phyloP scores from a whole-genome alignment of 2,113 vertebrate species.

The Nothobranchius furzeri region DNA sequence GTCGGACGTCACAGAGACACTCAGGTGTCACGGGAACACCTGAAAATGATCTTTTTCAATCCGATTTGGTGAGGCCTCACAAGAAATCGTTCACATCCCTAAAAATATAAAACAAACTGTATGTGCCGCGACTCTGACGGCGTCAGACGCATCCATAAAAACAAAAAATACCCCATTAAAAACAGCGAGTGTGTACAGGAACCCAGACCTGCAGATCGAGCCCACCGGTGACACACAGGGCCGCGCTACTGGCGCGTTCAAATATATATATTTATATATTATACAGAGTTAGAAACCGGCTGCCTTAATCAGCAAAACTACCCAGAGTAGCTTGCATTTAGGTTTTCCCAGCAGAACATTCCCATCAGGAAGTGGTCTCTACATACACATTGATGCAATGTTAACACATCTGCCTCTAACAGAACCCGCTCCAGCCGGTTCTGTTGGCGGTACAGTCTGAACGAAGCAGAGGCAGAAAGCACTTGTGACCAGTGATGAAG shows the following conservation, averaged over 20 bases:
- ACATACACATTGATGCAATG: slow-evolving; percentile 68
- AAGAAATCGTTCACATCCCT: slow-evolving; percentile 20
- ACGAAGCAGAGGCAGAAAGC: slow-evolving; percentile 32
- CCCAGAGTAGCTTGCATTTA: slow-evolving; percentile 29
- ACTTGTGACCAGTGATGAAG: slow-evolving; percentile 15
- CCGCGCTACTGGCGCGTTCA: slow-evolving; percentile 25
- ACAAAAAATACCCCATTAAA: not conserved
- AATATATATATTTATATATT: slow-evolving; percentile 44
- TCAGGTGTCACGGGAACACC: not conserved
- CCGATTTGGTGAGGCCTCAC: not conserved
- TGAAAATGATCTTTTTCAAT: not conserved
- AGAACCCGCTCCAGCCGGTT: slow-evolving; percentile 8
- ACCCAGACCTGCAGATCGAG: slow-evolving; percentile 15
- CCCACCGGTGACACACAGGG: slow-evolving; percentile 31
- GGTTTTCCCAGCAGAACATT: slow-evolving; percentile 41
- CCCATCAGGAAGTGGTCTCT: slow-evolving; percentile 51
- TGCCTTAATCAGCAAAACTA: slow-evolving; percentile 40
- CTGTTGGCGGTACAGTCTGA: slow-evolving; percentile 28
- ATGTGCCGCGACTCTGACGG: slow-evolving; percentile 9
- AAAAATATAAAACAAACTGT: not conserved
- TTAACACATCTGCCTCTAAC: slow-evolving; percentile 39
- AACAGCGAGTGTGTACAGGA: slow-evolving; percentile 21
- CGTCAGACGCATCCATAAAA: slow-evolving; percentile 16
- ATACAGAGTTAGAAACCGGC: slow-evolving; percentile 33
- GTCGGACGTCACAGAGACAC: slow-evolving; percentile 2